Conservation (phyloP, 2,888 invertebrate species). For the Euclidia mi region DNA sequence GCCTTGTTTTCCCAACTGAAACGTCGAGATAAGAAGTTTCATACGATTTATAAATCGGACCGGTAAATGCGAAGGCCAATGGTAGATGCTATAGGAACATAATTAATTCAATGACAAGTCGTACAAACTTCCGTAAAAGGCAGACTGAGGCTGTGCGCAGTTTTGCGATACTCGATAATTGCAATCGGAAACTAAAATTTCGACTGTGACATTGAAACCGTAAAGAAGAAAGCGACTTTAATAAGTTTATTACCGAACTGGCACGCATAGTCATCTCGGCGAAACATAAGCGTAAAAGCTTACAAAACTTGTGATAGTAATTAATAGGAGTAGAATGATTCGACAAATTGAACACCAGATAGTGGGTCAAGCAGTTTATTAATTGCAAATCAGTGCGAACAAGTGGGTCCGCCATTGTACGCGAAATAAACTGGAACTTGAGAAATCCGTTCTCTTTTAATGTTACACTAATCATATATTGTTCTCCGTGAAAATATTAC, state of each 20-base stretch:
- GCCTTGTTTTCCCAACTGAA: conserved; percentile 32
- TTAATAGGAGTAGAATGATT: conserved; percentile 79
- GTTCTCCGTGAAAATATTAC: conserved; percentile 31
- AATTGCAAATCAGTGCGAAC: conserved; percentile 85
- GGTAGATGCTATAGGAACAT: conserved; percentile 53
- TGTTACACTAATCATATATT: conserved; percentile 62
- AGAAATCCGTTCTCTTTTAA: conserved; percentile 85
- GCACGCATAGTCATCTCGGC: conserved; percentile 70
- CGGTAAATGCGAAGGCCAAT: conserved; percentile 48
- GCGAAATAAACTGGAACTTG: conserved; percentile 81
- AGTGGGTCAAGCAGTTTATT: conserved; percentile 85
- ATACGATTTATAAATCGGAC: conserved; percentile 32
- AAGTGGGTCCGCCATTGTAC: conserved; percentile 83
- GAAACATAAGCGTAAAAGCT: conserved; percentile 69
- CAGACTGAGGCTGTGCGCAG: conserved; percentile 41
- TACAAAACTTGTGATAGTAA: conserved; percentile 76
- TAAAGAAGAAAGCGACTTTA: conserved; percentile 78
- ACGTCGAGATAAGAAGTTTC: conserved; percentile 29
- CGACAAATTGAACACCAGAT: conserved; percentile 74
- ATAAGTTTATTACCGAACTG: conserved; percentile 70
- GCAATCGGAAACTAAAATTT: conserved; percentile 57
- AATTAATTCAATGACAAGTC: conserved; percentile 69
- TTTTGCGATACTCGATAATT: conserved; percentile 30
- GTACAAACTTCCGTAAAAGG: conserved; percentile 65
- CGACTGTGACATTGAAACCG: conserved; percentile 66